A percentile compares a stretch with the other conserved stretches of the same genome.
phyloP scores from a whole-genome alignment of 2,113 vertebrate genomes.

The Anser brachyrhynchus region DNA sequence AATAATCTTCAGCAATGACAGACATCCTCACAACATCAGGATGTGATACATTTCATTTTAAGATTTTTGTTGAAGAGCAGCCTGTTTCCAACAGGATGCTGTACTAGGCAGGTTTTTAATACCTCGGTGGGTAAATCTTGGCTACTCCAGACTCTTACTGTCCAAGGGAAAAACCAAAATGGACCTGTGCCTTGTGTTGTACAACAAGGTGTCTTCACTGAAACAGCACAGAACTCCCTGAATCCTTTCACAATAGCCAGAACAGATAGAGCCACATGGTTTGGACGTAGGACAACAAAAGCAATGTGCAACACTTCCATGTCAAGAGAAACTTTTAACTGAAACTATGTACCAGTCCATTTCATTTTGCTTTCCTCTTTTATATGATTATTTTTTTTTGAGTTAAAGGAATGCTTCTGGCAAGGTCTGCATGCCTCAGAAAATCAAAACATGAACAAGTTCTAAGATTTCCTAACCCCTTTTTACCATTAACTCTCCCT shows the following conservation, averaged over 20 bases:
- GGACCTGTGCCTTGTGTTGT: too few relatives aligned
- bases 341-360: neutral
- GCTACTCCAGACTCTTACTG: neutral
- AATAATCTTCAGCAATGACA: neutral
- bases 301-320: neutral
- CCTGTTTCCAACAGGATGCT: neutral
- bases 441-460: neutral
- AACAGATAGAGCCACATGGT: neutral
- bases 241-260: neutral
- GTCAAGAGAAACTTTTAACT: neutral
- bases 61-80: neutral
- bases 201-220: neutral
- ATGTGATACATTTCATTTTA: neutral
- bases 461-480: neutral
- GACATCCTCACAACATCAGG: neutral
- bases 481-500: neutral
- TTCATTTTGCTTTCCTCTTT: neutral
- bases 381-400: neutral
- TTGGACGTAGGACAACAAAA: neutral
- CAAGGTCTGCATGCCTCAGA: slow-evolving; percentile 9
- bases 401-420: neutral
- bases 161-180: neutral
- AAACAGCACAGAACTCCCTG: neutral
- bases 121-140: neutral
- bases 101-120: neutral